A percentile compares a stretch with the other conserved stretches of the same genome.
These are phyloP conservation scores for Mercenaria mercenaria DNA, from an alignment of 1,140 invertebrate species.

Conservation along the genomic window DNA sequence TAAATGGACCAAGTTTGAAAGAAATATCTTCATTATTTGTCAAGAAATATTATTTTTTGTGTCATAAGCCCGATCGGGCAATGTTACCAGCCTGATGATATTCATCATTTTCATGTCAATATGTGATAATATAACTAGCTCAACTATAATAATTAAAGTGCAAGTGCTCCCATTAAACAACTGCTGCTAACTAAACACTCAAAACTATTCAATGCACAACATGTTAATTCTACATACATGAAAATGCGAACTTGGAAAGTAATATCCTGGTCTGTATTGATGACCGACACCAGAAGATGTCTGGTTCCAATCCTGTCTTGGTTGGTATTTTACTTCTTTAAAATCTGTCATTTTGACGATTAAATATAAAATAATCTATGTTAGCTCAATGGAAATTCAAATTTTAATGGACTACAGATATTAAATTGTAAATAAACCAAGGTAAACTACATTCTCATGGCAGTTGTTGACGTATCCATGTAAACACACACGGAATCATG, in stretches of 20 bases:
- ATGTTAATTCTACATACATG: slow-evolving; percentile 83
- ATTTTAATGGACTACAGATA: background rate
- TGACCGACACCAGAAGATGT: slow-evolving; percentile 85
- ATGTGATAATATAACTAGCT: too few relatives aligned
- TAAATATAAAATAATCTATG: background rate
- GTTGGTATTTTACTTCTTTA: slow-evolving; percentile 77
- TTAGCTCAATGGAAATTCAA: background rate
- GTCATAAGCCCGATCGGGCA: too few relatives aligned
- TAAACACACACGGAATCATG: slow-evolving; percentile 51
- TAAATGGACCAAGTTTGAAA: too few relatives aligned
- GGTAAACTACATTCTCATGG: background rate
- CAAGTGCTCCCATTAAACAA: too few relatives aligned
- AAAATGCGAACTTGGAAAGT: slow-evolving; percentile 85
- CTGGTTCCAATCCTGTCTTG: slow-evolving; percentile 82
- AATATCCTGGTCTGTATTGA: slow-evolving; percentile 85
- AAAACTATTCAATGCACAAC: too few relatives aligned
- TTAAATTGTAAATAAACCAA: background rate
- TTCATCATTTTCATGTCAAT: too few relatives aligned
- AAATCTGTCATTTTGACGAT: slow-evolving; percentile 67
- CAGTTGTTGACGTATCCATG: slow-evolving; percentile 59
- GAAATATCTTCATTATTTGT: too few relatives aligned
- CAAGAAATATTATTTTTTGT: too few relatives aligned
- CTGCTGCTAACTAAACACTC: too few relatives aligned
- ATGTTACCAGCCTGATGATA: too few relatives aligned
- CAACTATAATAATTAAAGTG: too few relatives aligned